Percentiles rank a stretch among this genome's conserved stretches.
Conservation (phyloP, 2,113 vertebrate genomes). For the Rynchops niger region DNA sequence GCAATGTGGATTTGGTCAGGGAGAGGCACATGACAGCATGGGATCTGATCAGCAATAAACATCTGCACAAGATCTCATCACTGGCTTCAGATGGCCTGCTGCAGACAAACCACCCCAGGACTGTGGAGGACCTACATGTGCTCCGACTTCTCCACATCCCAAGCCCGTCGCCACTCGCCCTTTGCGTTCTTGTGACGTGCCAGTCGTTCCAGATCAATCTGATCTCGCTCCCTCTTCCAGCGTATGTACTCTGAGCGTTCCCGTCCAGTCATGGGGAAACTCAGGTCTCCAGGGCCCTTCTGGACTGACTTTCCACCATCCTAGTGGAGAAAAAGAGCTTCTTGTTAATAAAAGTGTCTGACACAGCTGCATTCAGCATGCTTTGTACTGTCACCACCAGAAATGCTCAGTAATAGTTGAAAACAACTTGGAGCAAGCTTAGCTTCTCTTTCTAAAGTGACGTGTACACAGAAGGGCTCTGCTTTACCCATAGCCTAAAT, state of each 20-base stretch:
- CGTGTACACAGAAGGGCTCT: background rate
- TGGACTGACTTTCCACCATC: constrained; percentile 59
- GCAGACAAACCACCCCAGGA: background rate
- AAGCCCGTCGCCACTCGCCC: constrained; percentile 95
- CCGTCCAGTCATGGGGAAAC: constrained; percentile 73
- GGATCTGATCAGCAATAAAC: background rate
- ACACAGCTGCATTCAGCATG: background rate
- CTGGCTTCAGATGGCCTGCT: background rate
- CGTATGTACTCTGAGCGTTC: constrained; percentile 82
- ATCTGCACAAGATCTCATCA: background rate
- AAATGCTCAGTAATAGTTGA: background rate
- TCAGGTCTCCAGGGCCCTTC: constrained; percentile 67
- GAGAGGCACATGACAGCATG: background rate
- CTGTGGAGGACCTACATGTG: constrained; percentile 81
- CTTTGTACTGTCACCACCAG: background rate
- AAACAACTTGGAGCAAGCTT: background rate
- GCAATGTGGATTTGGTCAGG: background rate
- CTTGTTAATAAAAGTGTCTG: background rate
- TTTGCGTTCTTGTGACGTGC: constrained; percentile 91
- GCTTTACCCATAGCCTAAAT: background rate
- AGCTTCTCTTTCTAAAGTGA: background rate
- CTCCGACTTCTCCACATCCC: constrained; percentile 93
- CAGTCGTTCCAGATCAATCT: constrained; percentile 90
- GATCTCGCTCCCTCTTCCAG: constrained; percentile 93
- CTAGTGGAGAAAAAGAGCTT: constrained; percentile 19